Base-by-base conservation (phyloP, 2,113 vertebrate genomes). In the Leuciscus idus region DNA sequence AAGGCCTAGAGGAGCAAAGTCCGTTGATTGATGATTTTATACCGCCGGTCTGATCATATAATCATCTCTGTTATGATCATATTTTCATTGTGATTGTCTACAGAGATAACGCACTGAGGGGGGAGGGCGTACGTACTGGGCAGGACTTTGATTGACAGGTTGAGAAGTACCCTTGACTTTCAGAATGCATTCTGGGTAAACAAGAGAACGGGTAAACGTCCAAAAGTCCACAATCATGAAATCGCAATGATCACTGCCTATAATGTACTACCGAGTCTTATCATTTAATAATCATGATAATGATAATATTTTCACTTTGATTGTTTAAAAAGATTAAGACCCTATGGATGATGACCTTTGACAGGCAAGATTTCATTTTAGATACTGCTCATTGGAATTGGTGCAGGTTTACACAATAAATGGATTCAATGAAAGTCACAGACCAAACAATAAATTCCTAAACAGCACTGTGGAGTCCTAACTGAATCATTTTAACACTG, bases 61-160 rank as follows among this genome's bases (percentile, higher is more conserved):
- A 76, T 55, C 9, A 36, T n/a, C 75, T 15, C 12, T 75, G 23
- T 50, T 50, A 50, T 17, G 43, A 82, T 68, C 68, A 68, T 82
- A 82, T 68, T 82, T 50, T 50, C 17, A 82, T 82, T 66, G 61
- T 48, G 43, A 81, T 68, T 66, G 9, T 50, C n/a, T 30, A 23
- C 13, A 21, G 39, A 33, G 55, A 80, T 80, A 62, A n/a, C 28
- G n/a, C 17, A 13, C 33, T 17, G 21, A 61, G 6, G 64, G 15
- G 26, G 23, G 36, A 26, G 61, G 61, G n/a, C 26, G 26, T 26
- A 28, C n/a, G 23, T 64, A 33, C 64, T 7, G 13, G 26, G 28
- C 64, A 30, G 33, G 62, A 70, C 81, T 66, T 68, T 86, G 75
- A 57, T 23, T 91, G 92, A 89, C 92, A 93, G 90, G 59, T 8